Conservation (phyloP, 1,140 invertebrate species). For the Saccostrea glomerata region DNA sequence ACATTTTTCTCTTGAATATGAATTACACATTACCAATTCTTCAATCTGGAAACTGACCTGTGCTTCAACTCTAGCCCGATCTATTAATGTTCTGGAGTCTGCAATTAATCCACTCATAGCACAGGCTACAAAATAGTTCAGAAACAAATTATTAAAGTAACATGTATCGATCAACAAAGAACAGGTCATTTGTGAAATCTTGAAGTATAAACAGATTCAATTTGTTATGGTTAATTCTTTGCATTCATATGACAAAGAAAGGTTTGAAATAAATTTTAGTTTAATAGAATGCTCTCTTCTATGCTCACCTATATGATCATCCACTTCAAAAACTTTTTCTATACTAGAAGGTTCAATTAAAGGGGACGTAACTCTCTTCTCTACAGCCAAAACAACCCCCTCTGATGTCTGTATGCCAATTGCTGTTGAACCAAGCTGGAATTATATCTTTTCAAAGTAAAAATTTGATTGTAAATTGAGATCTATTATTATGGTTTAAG, state of each 20-base stretch:
- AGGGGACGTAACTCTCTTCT: slow-evolving; percentile 97
- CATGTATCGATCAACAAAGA: not conserved
- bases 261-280: too few species aligned
- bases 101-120: slow-evolving; percentile 99
- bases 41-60: slow-evolving; percentile 74
- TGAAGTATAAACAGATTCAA: not conserved
- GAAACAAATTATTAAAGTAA: not conserved
- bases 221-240: too few species aligned
- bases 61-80: slow-evolving; percentile 96
- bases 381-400: slow-evolving; percentile 96
- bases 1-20: not conserved
- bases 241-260: too few species aligned
- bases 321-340: slow-evolving; percentile 97
- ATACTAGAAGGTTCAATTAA: slow-evolving; percentile 97
- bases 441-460: not conserved
- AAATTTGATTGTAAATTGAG: too few species aligned
- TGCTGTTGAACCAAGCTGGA: slow-evolving; percentile 94
- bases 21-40: not conserved
- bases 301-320: slow-evolving; percentile 92
- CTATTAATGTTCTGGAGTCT: slow-evolving; percentile 96
- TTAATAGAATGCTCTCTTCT: too few species aligned
- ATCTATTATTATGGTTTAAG: too few species aligned
- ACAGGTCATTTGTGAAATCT: not conserved
- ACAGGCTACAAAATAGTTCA: slow-evolving; percentile 83
- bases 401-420: slow-evolving; percentile 98